Base-by-base conservation (phyloP, 2,888 invertebrate species). In the Rhagonycha fulva region DNA sequence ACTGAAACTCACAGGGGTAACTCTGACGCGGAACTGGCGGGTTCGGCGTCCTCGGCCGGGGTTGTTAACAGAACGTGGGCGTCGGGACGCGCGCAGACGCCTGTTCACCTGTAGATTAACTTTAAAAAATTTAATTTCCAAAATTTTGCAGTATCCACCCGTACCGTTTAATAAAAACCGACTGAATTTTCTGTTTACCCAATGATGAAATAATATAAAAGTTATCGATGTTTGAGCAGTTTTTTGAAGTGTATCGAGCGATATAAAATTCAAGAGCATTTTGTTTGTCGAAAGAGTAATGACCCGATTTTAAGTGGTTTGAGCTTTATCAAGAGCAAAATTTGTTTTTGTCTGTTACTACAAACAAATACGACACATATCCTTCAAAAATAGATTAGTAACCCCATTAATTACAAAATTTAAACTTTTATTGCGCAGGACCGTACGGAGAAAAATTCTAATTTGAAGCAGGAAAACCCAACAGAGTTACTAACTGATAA, bases 61-160 rank as follows among this genome's bases (percentile, higher is more conserved):
- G 78, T 76, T 78, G 78, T 78, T 76, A 78, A 71, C 76, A 68
- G 74, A 76, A 78, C 78, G 78, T 78, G 76, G 78, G 78, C 78
- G 78, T 78, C 76, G 71, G 30, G 76, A 78, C 76, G 78, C 78
- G 78, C 78, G 78, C 78, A 78, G 74, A 76, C 78, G 78, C 74
- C 71, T 76, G 62, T 70, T 76, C 78, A 78, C 77, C 77, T 78
- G 77, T 78, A 72, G 77, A 78, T 73, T 66, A 26, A 70, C n/a
- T 47, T 28, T 28, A 14, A 70, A 72, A 72, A 60, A 7, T 14
- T 14, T 9, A 69, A 19, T 28, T 23, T 19, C 9, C 72, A 61
- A 30, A 68, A 68, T 12, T n/a, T 10, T 14, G 10, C 30, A 32
- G 12, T 5, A 12, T 11, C 24, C 24, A 11, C n/a, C 26, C 23